Percentiles rank a stretch among this genome's conserved stretches.
Evolutionary conservation across 2,797 vertebrate species (phyloP).

Genomic region (Malacoraja senta): DNA sequence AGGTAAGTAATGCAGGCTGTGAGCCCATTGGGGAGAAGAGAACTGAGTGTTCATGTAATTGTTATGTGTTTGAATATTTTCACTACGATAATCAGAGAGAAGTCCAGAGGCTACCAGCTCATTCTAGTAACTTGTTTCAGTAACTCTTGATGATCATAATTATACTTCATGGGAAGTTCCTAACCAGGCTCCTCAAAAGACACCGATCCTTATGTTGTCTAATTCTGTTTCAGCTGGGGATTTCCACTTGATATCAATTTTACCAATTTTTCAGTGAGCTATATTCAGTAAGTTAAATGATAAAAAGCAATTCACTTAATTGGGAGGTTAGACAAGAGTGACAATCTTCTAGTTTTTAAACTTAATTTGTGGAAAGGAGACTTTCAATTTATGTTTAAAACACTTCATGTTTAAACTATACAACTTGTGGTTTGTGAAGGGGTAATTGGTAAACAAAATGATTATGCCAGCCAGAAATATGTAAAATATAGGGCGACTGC

Average conservation of each 20-base stretch:
- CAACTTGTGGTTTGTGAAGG: neutral
- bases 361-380: neutral
- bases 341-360: neutral
- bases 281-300: too few species aligned
- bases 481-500: neutral
- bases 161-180: neutral
- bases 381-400: neutral
- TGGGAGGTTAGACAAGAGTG: neutral
- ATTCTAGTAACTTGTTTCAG: neutral
- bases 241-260: neutral
- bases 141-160: neutral
- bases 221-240: neutral
- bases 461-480: neutral
- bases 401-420: neutral
- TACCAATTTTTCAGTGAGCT: neutral
- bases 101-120: neutral
- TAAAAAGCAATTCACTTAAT: neutral
- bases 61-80: neutral
- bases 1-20: slow-evolving; percentile 61
- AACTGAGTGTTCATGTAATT: neutral
- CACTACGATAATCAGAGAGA: neutral
- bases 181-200: neutral
- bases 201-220: neutral
- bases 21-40: neutral
- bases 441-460: neutral